Conservation (phyloP, 2,797 vertebrate species). For the Xenentodon cancila region DNA sequence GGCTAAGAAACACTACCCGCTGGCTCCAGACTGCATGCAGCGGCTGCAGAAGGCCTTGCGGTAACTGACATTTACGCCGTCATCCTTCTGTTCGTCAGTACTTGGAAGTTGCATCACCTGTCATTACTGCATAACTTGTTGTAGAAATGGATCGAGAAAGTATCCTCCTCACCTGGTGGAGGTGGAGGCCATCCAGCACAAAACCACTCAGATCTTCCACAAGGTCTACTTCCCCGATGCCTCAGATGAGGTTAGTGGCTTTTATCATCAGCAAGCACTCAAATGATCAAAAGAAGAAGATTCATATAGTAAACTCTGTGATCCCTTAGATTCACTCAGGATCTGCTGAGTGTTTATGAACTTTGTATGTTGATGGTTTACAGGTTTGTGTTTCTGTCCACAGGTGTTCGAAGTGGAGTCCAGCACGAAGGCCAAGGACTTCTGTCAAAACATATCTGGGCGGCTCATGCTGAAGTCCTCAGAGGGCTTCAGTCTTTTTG, state of each 20-base stretch:
- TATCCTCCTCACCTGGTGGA: constrained; percentile 97
- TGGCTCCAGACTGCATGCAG: constrained; percentile 94
- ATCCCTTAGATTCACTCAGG: neutral
- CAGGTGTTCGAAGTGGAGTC: constrained; percentile 99
- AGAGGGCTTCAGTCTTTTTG: constrained; percentile 97
- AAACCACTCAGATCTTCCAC: constrained; percentile 98
- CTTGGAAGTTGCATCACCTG: neutral
- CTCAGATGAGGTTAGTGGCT: constrained; percentile 89
- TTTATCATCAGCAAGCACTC: neutral
- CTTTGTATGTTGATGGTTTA: neutral
- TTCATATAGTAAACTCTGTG: neutral
- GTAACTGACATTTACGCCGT: constrained; percentile 64
- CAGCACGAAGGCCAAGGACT: constrained; percentile 97
- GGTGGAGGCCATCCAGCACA: constrained; percentile 98
- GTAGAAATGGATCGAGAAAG: constrained; percentile 95
- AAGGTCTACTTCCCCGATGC: constrained; percentile 98
- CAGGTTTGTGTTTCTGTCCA: constrained; percentile 1
- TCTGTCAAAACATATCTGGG: constrained; percentile 94
- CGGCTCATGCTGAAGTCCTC: constrained; percentile 91
- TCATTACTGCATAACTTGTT: neutral
- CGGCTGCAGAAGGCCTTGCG: constrained; percentile 94
- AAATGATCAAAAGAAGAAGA: too few relatives aligned
- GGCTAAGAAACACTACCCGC: constrained; percentile 89
- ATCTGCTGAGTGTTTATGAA: too few relatives aligned
- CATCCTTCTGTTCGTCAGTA: too few relatives aligned